phyloP scores from a whole-genome alignment of 2,797 vertebrate genomes.

The Echiichthys vipera region DNA sequence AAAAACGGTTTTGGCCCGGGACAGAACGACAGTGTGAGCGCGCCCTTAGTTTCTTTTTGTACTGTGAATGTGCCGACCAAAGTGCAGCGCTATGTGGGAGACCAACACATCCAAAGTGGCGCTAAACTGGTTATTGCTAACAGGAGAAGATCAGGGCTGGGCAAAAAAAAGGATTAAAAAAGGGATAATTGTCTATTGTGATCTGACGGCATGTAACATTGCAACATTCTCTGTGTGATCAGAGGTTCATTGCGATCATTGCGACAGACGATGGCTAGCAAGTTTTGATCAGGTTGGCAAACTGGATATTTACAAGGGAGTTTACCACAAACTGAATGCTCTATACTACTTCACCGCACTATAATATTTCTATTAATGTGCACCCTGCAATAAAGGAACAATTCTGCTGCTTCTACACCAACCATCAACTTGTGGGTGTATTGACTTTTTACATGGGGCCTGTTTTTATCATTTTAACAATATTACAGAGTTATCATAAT shows the following conservation, averaged over 20 bases:
- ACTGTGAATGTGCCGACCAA: conserved; percentile 11
- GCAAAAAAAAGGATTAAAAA: too few relatives aligned
- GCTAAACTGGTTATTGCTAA: not conserved
- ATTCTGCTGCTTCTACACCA: not conserved
- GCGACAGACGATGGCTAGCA: not conserved
- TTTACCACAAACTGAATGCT: too few relatives aligned
- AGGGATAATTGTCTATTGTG: not conserved
- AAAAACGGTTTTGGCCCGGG: too few relatives aligned
- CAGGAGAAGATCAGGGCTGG: not conserved
- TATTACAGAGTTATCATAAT: not conserved
- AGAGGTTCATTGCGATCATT: not conserved
- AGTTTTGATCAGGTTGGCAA: not conserved
- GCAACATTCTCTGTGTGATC: not conserved
- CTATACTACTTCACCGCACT: too few relatives aligned
- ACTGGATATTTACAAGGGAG: not conserved
- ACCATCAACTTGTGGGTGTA: not conserved
- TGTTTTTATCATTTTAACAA: not conserved
- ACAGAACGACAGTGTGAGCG: too few relatives aligned
- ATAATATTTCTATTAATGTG: not conserved
- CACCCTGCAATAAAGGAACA: not conserved
- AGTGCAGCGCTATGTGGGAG: not conserved
- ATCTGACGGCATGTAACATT: not conserved
- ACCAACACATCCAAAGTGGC: not conserved
- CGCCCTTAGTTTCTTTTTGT: not conserved
- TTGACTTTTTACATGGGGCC: not conserved